These are phyloP conservation scores for Microctonus aethiopoides DNA, from an alignment of 2,888 invertebrate genomes.

Conservation along the genomic window DNA sequence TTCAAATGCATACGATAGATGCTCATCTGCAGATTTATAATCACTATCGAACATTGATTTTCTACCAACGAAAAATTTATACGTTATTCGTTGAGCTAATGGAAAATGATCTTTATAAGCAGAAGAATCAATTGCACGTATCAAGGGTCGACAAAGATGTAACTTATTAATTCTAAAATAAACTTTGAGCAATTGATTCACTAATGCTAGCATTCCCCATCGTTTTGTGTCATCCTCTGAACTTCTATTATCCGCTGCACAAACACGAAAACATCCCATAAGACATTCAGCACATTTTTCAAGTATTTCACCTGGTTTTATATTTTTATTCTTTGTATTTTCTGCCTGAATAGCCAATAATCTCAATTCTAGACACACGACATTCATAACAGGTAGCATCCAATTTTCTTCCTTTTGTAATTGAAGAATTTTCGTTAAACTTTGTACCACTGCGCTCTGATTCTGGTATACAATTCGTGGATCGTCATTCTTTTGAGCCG, in stretches of 20 bases:
- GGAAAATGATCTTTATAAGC: slow-evolving; percentile 90
- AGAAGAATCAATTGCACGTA: slow-evolving; percentile 95
- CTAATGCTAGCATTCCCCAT: slow-evolving; percentile 94
- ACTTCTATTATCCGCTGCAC: slow-evolving; percentile 93
- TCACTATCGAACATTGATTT: slow-evolving; percentile 99
- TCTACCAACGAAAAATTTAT: slow-evolving; percentile 95
- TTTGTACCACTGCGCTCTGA: slow-evolving; percentile 82
- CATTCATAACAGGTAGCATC: slow-evolving; percentile 94
- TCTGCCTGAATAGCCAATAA: slow-evolving; percentile 86
- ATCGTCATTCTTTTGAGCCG: slow-evolving; percentile 68
- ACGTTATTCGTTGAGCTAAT: slow-evolving; percentile 94
- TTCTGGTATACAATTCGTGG: slow-evolving; percentile 77
- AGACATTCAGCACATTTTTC: slow-evolving; percentile 95
- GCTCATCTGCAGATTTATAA: slow-evolving; percentile 92
- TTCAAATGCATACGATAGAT: slow-evolving; percentile 91
- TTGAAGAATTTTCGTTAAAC: slow-evolving; percentile 85
- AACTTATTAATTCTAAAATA: slow-evolving; percentile 93
- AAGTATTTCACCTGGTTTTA: slow-evolving; percentile 77
- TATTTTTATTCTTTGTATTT: slow-evolving; percentile 67
- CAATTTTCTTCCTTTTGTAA: slow-evolving; percentile 95
- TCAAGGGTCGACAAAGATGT: slow-evolving; percentile 92
- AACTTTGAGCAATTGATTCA: slow-evolving; percentile 97
- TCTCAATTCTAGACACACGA: slow-evolving; percentile 88
- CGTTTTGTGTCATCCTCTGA: slow-evolving; percentile 93
- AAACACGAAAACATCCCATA: slow-evolving; percentile 93